Evolutionary conservation across 2,113 vertebrate genomes (phyloP), one percentile per base, ranked within the genome.

Genomic region (Peucedramus taeniatus): DNA sequence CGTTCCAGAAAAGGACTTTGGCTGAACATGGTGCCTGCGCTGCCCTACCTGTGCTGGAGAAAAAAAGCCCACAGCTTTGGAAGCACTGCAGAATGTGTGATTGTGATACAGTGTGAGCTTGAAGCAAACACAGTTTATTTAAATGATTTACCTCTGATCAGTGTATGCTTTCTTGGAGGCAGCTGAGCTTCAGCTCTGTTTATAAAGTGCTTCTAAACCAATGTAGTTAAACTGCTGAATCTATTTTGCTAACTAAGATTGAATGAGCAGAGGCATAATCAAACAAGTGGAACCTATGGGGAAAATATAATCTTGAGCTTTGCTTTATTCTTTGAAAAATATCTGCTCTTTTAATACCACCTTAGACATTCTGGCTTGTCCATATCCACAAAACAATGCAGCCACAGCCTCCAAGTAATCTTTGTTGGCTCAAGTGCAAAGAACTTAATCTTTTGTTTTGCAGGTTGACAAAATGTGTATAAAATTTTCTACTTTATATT

Each of bases 1-100:
- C 6, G 3, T 19, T 71, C 53, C 83, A 61, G 57, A 49, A 21
- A 50, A 65, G 16, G 35, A 35, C 54, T 87, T 39, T 45, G 39
- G 4, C 23, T 79, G 61, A 54, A 9, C 45, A 20, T 1, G 2
- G 22, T 15, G 7, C 39, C 40, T 35, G 45, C 0, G 0, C 72
- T 75, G 61, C 3, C 0, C 0, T 59, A 13, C 18, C 50, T 42
- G 60, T 4, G 7, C 56, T 50, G 13, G 35, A 54, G 39, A 49
- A 79, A 39, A 27, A 15, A 20, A 15, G 31, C 37, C 40, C 40
- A 10, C 9, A 2, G 42, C 31, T 81, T 11, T 71, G 79, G 68
- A 54, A 19, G 24, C 3, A 12, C 40, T 45, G 69, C 40, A 85
- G 80, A n/a, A 24, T 21, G 33, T 51, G 35, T 3, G 8, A 14